Conservation (phyloP, 1,140 invertebrate genomes). For the Lepeophtheirus salmonis region DNA sequence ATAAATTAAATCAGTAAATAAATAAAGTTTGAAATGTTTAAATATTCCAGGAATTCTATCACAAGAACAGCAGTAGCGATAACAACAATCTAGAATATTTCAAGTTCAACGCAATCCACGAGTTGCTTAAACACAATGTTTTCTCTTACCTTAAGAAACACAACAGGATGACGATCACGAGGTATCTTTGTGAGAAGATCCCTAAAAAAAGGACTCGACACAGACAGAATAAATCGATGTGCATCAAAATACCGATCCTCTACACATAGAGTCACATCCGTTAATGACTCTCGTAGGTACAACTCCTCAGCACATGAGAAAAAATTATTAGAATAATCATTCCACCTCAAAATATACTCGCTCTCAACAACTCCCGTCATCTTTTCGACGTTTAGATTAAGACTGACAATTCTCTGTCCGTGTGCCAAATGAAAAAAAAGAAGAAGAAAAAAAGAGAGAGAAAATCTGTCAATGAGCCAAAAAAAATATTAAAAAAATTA, state of each 20-base stretch:
- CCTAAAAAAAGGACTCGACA: conserved; percentile 9
- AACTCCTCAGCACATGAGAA: conserved; percentile 11
- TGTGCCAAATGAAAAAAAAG: background rate
- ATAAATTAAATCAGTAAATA: too few species aligned
- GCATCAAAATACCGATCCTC: conserved; percentile 7
- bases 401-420: background rate
- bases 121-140: too few species aligned
- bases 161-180: conserved; percentile 2
- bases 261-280: conserved; percentile 11
- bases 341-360: conserved; percentile 15
- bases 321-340: conserved; percentile 5
- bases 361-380: background rate
- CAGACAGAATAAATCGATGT: conserved; percentile 5
- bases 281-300: conserved; percentile 1
- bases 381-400: background rate
- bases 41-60: too few species aligned
- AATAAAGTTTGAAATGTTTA: too few species aligned
- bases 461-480: background rate
- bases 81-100: too few species aligned
- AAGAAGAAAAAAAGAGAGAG: background rate
- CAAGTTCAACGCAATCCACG: too few species aligned
- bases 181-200: background rate
- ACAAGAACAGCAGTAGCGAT: too few species aligned
- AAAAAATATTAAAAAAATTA: conserved; percentile 1
- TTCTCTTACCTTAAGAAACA: conserved; percentile 1